These are phyloP conservation scores for Delichon dasypus DNA, from an alignment of 2,797 vertebrate species.

Conservation along the genomic window DNA sequence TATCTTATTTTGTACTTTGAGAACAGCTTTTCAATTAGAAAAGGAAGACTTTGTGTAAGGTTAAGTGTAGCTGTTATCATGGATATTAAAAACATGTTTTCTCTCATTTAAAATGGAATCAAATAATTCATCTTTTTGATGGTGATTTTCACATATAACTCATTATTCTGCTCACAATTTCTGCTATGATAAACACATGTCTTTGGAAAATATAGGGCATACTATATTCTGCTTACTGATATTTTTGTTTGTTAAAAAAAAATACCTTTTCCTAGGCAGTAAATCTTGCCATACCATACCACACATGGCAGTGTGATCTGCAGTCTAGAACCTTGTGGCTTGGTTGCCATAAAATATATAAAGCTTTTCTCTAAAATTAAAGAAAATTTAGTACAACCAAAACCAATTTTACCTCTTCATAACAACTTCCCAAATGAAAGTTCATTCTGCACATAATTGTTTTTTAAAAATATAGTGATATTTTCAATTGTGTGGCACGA, in stretches of 20 bases:
- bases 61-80: not conserved
- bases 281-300: not conserved
- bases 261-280: not conserved
- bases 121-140: not conserved
- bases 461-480: not conserved
- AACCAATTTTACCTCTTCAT: not conserved
- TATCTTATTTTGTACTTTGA: not conserved
- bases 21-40: not conserved
- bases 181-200: not conserved
- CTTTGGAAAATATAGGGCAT: not conserved
- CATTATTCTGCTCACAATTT: not conserved
- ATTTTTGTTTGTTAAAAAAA: not conserved
- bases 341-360: not conserved
- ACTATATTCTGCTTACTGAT: not conserved
- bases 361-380: constrained; percentile 8
- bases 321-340: not conserved
- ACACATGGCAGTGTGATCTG: not conserved
- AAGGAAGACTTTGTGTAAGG: not conserved
- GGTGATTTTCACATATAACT: not conserved
- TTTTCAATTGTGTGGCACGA: not conserved
- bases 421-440: not conserved
- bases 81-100: not conserved
- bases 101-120: not conserved
- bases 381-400: not conserved
- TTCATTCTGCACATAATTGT: not conserved